Base-by-base conservation (phyloP, 2,113 vertebrate species). In the Ciconia boyciana region DNA sequence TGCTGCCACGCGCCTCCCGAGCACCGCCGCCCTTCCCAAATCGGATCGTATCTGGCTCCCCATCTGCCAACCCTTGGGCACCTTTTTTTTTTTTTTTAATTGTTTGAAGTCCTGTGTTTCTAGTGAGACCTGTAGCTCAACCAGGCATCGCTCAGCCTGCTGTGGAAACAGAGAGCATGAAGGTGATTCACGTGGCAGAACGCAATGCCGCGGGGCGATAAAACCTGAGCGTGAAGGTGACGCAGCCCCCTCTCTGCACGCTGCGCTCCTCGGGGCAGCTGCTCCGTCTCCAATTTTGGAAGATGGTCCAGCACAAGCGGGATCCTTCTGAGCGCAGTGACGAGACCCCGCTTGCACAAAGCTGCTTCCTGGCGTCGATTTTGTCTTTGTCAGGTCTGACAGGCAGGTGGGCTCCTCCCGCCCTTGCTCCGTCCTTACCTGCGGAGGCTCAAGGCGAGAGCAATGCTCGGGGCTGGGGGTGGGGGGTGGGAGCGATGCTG, bases 81-180 rank as follows among this genome's bases (percentile, higher is more conserved):
- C 22, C 17, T 16, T 25, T 24, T 41, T 31, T 21, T 22, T 22
- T 11, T n/a, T n/a, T 26, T 16, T 39, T 39, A 9, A 39, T 39
- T 39, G 39, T 62, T 12, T 4, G 28, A 36, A 48, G 15, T 10
- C 20, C 29, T 2, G 7, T 32, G 21, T 32, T 21, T 49, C 20
- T 28, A 64, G 48, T 7, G n/a, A 41, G 31, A 31, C 7, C 29
- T 4, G 51, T 8, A 4, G 15, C 65, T 44, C 1, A 2, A 6
- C 12, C 2, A 31, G 65, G 41, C 13, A 1, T 5, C 1, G 3
- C 61, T 34, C 32, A 9, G 52, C 49, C 57, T 6, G 18, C n/a
- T 2, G 17, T 9, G 8, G 17, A 6, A 21, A 21, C 0, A 2
- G 18, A 2, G 78, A 26, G 36, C 36, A 4, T 1, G 3, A 6